Base-by-base conservation (phyloP, 2,113 vertebrate genomes). In the Conger conger region DNA sequence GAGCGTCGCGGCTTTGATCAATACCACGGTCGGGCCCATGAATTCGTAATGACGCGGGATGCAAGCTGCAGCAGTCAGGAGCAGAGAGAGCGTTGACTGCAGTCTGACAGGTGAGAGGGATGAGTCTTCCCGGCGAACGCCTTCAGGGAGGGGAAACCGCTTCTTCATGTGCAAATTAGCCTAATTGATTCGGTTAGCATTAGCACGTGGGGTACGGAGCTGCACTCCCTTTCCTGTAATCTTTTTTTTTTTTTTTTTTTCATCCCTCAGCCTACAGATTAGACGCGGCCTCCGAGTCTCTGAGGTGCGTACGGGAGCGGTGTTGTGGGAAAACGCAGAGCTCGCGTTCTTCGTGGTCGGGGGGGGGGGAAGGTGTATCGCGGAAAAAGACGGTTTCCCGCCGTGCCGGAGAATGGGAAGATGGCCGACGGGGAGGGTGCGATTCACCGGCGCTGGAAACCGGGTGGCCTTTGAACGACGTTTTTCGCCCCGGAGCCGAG, bases 361-460 rank as follows among this genome's bases (percentile, higher is more conserved):
- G n/a, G n/a, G n/a, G n/a, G n/a, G n/a, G n/a, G n/a, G n/a, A n/a
- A n/a, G n/a, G n/a, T n/a, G n/a, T n/a, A n/a, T n/a, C n/a, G n/a
- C n/a, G n/a, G n/a, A 68, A 68, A 57, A 57, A 15, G 18, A 1
- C 1, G 9, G n/a, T 5, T n/a, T 73, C n/a, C 68, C 33, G n/a
- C 45, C n/a, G n/a, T 50, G 45, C 63, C 33, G 27, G 1, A 11
- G 68, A 33, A 36, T 83, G 63, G 40, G 54, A 23, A 9, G 50
- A 82, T 57, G 15, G 79, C 33, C 50, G 15, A 60, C 76, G 81
- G 85, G 83, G 89, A 82, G 89, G 60, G 60, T 4, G 42, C n/a
- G 79, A 8, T 90, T 87, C 86, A 85, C 87, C 35, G 35, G 40
- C 18, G 82, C 80, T 30, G 27, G 36, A 15, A 81, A 87, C 86